Evolutionary conservation across 1,140 invertebrate genomes (phyloP), one percentile per base, ranked within the genome.

Genomic region (Drosophila mojavensis): DNA sequence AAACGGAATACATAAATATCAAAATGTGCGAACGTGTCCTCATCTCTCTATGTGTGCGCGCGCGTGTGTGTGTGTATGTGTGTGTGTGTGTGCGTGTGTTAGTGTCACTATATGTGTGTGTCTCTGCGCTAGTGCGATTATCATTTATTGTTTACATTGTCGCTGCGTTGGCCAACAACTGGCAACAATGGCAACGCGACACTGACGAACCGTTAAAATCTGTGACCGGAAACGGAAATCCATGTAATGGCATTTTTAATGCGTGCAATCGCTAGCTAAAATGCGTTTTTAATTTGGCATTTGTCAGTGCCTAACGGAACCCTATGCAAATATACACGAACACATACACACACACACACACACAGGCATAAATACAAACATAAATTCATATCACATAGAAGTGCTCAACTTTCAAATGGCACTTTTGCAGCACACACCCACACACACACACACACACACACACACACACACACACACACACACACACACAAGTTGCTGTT

Each of bases 191-290:
- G 64, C 33, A 9, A 9, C 36, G 51, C 43, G 53, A 75, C 55
- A 73, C 61, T 68, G 56, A 47, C 56, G 56, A 58, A 24, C 59
- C 53, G 66, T 71, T 58, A 78, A 75, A 71, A 64, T 68, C 69
- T 72, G 69, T 79, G 64, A 72, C 64, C 60, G 64, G 77, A 76
- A 79, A 81, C 66, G 62, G 72, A 72, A 79, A 79, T 72, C 48
- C 67, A 33, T 67, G 53, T 76, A 76, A 79, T 79, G 63, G 43
- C 73, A 66, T 53, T 63, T 75, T 62, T 64, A 75, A 71, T 75
- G 61, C 50, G 48, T 24, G 24, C 11, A 62, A 71, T 60, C 36
- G 55, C 48, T 30, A 39, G 47, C 70, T 41, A 28, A 71, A 67
- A 66, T 67, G 63, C 66, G 53, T 54, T 76, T 72, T 72, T 72